These are phyloP conservation scores for Ephestia elutella DNA, from an alignment of 1,140 invertebrate species.

Conservation along the genomic window DNA sequence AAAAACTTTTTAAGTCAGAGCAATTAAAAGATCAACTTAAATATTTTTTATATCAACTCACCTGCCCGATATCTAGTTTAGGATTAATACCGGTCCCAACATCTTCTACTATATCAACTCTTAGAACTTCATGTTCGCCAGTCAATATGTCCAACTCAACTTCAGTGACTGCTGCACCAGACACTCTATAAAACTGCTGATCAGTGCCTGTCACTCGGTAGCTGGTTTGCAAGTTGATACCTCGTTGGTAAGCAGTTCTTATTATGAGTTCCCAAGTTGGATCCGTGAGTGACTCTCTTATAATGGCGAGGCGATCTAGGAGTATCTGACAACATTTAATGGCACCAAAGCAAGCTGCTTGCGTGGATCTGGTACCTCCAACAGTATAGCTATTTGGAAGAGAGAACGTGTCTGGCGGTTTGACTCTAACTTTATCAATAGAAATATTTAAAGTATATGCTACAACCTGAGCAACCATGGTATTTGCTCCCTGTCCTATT, in stretches of 20 bases:
- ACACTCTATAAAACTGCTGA: conserved; percentile 75
- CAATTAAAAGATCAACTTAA: too few species aligned
- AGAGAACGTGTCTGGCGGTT: conserved; percentile 66
- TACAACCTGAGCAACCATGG: conserved; percentile 78
- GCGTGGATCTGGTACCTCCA: conserved; percentile 75
- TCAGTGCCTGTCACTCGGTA: conserved; percentile 66
- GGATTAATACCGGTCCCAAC: conserved; percentile 83
- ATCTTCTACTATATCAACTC: conserved; percentile 86
- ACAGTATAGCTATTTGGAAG: conserved; percentile 75
- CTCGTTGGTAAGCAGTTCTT: conserved; percentile 65
- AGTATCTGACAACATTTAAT: conserved; percentile 78
- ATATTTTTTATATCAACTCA: conserved; percentile 21
- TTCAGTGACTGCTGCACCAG: conserved; percentile 77
- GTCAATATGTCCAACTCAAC: conserved; percentile 88
- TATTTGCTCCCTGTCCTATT: conserved; percentile 85
- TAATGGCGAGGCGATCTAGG: conserved; percentile 74
- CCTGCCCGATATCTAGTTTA: conserved; percentile 87
- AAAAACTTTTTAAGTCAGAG: too few species aligned
- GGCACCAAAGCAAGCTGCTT: conserved; percentile 68
- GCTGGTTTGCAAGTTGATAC: conserved; percentile 78
- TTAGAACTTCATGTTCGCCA: conserved; percentile 79
- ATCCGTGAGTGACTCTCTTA: conserved; percentile 72
- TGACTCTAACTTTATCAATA: conserved; percentile 79
- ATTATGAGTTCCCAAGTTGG: conserved; percentile 78
- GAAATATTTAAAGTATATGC: conserved; percentile 83